A percentile compares a stretch with the other conserved stretches of the same genome.
These are phyloP conservation scores for Venustoraphidia nigricollis DNA, from an alignment of 2,888 invertebrate genomes.

Conservation along the genomic window DNA sequence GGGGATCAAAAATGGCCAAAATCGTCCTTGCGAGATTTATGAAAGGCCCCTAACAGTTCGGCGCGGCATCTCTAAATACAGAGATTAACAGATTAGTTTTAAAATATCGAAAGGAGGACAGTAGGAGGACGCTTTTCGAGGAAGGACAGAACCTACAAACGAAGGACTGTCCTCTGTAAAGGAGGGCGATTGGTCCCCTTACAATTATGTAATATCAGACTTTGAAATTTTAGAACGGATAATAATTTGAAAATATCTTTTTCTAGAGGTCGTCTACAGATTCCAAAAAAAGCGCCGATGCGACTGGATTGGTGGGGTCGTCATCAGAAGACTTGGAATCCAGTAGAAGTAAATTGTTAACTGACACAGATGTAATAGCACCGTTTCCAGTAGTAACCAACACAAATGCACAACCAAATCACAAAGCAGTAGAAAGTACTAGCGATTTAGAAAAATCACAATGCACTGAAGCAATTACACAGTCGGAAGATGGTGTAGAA, in stretches of 20 bases:
- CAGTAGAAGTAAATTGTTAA: constrained; percentile 44
- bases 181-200: too few species aligned
- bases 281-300: constrained; percentile 32
- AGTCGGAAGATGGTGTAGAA: constrained; percentile 29
- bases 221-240: constrained; percentile 2
- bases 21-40: too few species aligned
- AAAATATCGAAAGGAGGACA: too few species aligned
- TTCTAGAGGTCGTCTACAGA: constrained; percentile 27
- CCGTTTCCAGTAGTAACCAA: constrained; percentile 14
- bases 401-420: constrained; percentile 16
- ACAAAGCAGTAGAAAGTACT: neutral
- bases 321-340: constrained; percentile 74
- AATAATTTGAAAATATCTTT: constrained; percentile 10
- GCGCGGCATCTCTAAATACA: too few species aligned
- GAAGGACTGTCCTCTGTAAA: too few species aligned
- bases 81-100: too few species aligned
- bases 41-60: too few species aligned
- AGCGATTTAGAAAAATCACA: neutral
- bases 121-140: too few species aligned
- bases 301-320: constrained; percentile 74
- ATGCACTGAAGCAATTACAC: neutral
- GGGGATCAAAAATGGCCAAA: too few species aligned
- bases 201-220: too few species aligned
- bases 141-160: too few species aligned
- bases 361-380: too few species aligned